Evolutionary conservation across 2,797 vertebrate species (phyloP), one percentile per base, ranked within the genome.

Genomic region (Melanotaenia maccullochi): DNA sequence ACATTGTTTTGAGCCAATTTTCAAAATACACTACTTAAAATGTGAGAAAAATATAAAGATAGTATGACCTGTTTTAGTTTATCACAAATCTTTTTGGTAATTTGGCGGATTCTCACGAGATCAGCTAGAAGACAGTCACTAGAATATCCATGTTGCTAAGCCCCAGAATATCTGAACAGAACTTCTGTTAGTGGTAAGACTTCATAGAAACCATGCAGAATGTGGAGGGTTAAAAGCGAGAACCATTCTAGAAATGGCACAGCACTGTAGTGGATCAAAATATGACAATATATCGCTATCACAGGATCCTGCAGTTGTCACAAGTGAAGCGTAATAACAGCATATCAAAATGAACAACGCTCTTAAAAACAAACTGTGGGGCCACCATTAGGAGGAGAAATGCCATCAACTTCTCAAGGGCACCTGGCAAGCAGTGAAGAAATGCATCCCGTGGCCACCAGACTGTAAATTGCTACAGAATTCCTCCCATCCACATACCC

Each of bases 381-480:
- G n/a, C 25, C n/a, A 18, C 42, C 42, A 44, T 78, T 52, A 69
- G 38, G 24, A 54, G 30, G 20, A 60, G 51, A 78, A 85, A 82
- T 54, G 61, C 33, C 68, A 71, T 16, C 51, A 14, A 13, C 55
- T 54, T 73, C 63, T 78, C 47, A 75, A 79, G 75, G 82, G 60
- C 65, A 76, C 55, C 77, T 35, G 63, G 52, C 68, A 52, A 73
- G 64, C 33, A 3, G 60, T 3, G 4, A n/a, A 40, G 20, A 24
- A 73, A 74, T 1, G 24, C 69, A 69, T 63, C 38, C 49, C 5
- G 4, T 14, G 22, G 68, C 75, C 68, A 65, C 68, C 68, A 76
- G 62, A 71, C 64, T 63, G 65, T 66, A 76, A 76, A 85, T 60
- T 79, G 73, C 73, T 68, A 76, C 63, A 28, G 67, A 73, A 20